Conservation (phyloP, 2,888 invertebrate species). For the Ischnura elegans region DNA sequence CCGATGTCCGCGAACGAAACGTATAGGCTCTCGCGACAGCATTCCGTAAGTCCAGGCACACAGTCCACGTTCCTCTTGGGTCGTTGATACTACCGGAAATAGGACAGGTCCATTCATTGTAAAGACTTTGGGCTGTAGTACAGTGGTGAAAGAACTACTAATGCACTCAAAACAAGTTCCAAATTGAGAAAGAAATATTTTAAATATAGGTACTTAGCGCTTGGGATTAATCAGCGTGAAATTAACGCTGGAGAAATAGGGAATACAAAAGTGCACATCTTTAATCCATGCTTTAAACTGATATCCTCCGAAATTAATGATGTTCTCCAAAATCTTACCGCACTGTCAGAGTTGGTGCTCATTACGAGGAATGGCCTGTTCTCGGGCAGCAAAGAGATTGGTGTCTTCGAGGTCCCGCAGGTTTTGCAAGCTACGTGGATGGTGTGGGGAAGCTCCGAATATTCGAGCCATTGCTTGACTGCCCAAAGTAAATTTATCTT, state of each 20-base stretch:
- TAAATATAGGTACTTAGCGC: no score
- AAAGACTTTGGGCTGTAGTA: no score
- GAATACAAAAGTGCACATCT: no score
- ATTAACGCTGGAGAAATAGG: no score
- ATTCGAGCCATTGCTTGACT: conserved; percentile 87
- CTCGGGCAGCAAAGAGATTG: conserved; percentile 85
- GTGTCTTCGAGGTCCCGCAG: conserved; percentile 82
- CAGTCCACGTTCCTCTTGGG: conserved; percentile 85
- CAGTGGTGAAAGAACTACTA: no score
- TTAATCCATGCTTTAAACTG: no score
- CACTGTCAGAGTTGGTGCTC: conserved; percentile 86
- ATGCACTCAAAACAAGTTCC: no score
- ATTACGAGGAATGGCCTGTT: conserved; percentile 89
- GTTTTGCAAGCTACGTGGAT: conserved; percentile 89
- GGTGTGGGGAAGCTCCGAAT: conserved; percentile 83
- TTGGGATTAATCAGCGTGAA: no score
- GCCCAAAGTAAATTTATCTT: conserved; percentile 89
- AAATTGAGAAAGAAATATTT: no score
- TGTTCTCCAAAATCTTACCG: conserved; percentile 77
- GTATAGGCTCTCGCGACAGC: conserved; percentile 90
- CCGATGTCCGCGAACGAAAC: conserved; percentile 92
- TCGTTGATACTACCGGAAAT: conserved; percentile 78
- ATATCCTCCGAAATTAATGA: no score
- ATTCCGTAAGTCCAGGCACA: conserved; percentile 85
- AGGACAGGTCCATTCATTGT: no score